Evolutionary conservation across 2,888 invertebrate species (phyloP).

Genomic region (Ophion slaviceki): DNA sequence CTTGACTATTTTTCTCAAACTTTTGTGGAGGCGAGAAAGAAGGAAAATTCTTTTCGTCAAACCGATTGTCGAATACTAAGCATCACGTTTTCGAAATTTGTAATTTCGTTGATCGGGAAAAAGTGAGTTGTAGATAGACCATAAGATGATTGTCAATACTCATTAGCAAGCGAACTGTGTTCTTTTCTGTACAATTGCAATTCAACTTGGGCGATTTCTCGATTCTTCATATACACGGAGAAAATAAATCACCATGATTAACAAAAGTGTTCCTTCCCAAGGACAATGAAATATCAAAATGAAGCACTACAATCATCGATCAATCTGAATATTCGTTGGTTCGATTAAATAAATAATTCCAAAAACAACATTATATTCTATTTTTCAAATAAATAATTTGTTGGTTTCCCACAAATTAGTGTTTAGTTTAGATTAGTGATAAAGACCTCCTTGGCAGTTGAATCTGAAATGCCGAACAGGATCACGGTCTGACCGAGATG

Average conservation of each 20-base stretch:
- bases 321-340: background rate
- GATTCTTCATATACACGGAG: too few relatives aligned
- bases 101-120: background rate
- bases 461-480: slow-evolving; percentile 51
- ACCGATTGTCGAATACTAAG: background rate
- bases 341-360: background rate
- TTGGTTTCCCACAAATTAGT: background rate
- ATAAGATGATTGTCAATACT: background rate
- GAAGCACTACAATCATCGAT: background rate
- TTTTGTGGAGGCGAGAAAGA: background rate
- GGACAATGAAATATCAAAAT: background rate
- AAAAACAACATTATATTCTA: background rate
- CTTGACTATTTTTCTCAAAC: background rate
- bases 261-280: background rate
- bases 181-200: background rate
- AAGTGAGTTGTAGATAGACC: too few relatives aligned
- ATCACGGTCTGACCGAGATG: slow-evolving; percentile 41
- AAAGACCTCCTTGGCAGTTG: slow-evolving; percentile 57
- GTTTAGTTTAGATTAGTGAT: background rate
- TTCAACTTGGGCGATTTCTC: background rate
- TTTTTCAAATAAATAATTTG: background rate
- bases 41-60: background rate
- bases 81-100: background rate
- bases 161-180: background rate
- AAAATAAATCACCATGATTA: background rate